A percentile compares a stretch with the other conserved stretches of the same genome.
phyloP scores from a whole-genome alignment of 2,888 invertebrate species.

The Smittia sp. region DNA sequence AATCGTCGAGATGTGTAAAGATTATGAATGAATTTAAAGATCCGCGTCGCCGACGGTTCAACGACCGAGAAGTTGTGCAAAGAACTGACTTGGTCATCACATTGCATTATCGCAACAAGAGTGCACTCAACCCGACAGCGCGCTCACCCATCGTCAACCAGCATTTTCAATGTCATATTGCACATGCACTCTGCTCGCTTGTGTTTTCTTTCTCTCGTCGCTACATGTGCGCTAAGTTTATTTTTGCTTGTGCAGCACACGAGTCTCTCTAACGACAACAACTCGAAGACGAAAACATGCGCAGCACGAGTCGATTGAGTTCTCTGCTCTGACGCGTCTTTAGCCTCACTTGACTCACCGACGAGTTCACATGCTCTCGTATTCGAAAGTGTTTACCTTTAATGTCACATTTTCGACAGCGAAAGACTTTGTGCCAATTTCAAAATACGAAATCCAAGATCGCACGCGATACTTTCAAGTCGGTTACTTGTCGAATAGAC shows the following conservation, averaged over 20 bases:
- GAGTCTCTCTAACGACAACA: too few species aligned
- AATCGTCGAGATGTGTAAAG: too few species aligned
- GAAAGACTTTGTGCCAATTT: conserved; percentile 8
- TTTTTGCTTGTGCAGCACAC: too few species aligned
- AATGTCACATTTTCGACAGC: conserved; percentile 11
- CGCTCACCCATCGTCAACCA: background rate
- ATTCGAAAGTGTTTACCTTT: background rate
- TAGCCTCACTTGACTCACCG: background rate
- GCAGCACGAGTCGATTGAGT: background rate
- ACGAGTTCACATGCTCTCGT: background rate
- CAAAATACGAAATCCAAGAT: background rate
- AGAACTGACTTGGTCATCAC: background rate
- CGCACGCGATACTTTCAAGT: conserved; percentile 8
- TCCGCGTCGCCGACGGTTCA: background rate
- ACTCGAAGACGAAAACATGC: background rate
- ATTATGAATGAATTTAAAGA: too few species aligned
- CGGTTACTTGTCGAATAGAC: background rate
- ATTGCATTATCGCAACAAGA: background rate
- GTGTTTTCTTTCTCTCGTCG: background rate
- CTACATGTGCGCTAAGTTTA: background rate
- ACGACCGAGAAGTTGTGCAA: background rate
- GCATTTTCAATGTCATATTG: conserved; percentile 37
- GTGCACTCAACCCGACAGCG: conserved; percentile 19
- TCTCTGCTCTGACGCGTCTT: background rate
- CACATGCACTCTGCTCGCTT: conserved; percentile 20